Conservation (phyloP, 2,888 invertebrate species). For the Odontocolon sp. region DNA sequence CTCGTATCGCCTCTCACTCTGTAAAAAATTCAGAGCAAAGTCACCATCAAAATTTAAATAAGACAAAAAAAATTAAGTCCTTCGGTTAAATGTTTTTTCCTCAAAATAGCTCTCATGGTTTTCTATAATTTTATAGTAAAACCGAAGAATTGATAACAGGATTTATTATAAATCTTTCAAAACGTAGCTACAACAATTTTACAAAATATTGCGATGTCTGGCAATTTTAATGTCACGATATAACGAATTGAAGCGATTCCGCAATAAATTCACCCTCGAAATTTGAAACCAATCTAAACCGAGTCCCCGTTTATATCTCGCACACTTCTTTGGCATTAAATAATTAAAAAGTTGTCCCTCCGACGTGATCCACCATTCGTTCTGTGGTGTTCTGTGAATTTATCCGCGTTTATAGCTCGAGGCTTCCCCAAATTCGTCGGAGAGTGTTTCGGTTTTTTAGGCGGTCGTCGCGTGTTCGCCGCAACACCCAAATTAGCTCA, state of each 20-base stretch:
- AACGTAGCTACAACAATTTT: neutral
- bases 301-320: neutral
- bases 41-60: no score
- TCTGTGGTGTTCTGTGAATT: neutral
- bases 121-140: neutral
- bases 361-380: neutral
- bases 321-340: conserved; percentile 4
- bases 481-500: conserved; percentile 26
- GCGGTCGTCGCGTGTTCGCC: neutral
- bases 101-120: no score
- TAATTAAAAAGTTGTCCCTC: conserved; percentile 31
- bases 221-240: neutral
- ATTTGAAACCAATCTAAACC: neutral
- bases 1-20: conserved; percentile 2
- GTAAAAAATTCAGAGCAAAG: no score
- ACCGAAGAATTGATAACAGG: neutral
- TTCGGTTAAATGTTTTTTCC: no score
- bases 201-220: neutral
- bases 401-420: conserved; percentile 5
- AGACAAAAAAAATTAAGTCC: no score
- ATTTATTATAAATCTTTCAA: neutral
- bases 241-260: neutral
- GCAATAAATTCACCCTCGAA: neutral
- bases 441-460: neutral
- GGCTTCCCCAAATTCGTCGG: neutral